Conservation (phyloP, 1,140 invertebrate genomes). For the Uloborus diversus region DNA sequence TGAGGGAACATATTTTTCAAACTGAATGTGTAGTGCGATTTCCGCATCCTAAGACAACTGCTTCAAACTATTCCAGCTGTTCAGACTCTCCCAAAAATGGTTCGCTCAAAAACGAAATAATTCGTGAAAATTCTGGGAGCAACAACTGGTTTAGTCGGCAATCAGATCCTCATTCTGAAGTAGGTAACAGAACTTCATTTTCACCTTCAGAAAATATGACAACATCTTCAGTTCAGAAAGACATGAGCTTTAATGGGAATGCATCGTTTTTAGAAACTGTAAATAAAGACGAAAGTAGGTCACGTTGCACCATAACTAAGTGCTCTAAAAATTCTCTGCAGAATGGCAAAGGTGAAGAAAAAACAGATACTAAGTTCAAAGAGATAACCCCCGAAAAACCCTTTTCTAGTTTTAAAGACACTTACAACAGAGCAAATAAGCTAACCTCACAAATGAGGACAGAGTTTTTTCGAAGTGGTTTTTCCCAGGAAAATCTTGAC, state of each 20-base stretch:
- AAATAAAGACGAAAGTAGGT: too few relatives aligned
- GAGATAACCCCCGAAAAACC: conserved; percentile 1
- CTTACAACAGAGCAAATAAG: conserved; percentile 25
- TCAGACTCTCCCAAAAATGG: neutral
- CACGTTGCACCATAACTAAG: too few relatives aligned
- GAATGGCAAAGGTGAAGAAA: neutral
- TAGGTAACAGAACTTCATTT: conserved; percentile 8
- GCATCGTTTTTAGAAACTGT: too few relatives aligned
- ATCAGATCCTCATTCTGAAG: neutral
- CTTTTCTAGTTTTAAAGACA: conserved; percentile 19
- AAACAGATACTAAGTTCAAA: neutral
- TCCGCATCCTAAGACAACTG: conserved; percentile 30
- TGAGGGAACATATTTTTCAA: conserved; percentile 48
- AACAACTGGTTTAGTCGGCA: conserved; percentile 37
- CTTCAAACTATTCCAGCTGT: neutral
- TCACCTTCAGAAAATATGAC: conserved; percentile 25
- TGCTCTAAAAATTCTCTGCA: neutral
- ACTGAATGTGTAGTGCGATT: conserved; percentile 49
- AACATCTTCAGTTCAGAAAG: neutral
- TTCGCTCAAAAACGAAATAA: neutral
- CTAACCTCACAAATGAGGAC: conserved; percentile 28
- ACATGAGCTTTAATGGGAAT: too few relatives aligned
- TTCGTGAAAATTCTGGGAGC: neutral
- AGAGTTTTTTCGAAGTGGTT: conserved; percentile 27
- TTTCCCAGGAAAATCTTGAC: neutral